These are phyloP conservation scores for Campoplex capitator DNA, from an alignment of 2,888 invertebrate species.

Conservation along the genomic window DNA sequence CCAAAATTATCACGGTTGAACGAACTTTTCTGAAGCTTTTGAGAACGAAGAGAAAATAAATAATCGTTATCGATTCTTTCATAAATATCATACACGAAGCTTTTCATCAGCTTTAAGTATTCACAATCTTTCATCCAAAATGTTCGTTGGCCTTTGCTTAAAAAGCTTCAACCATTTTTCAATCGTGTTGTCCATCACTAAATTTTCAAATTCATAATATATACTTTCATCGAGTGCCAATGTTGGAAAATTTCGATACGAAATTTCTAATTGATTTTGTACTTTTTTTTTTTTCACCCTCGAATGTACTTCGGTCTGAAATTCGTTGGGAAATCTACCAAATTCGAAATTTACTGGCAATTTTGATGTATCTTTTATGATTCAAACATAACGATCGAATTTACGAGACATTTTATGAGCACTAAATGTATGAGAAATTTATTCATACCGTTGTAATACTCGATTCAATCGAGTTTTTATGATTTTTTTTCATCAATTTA, in stretches of 20 bases:
- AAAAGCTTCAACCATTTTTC: conserved; percentile 52
- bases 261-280: neutral
- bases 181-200: conserved; percentile 12
- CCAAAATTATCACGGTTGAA: conserved; percentile 39
- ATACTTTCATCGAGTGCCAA: conserved; percentile 3
- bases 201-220: conserved; percentile 3
- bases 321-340: neutral
- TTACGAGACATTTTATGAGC: neutral
- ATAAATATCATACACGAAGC: conserved; percentile 24
- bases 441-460: neutral
- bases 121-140: conserved; percentile 25
- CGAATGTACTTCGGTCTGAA: neutral
- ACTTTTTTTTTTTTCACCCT: neutral
- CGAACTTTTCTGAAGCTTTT: conserved; percentile 21
- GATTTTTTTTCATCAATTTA: neutral
- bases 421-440: neutral
- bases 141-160: conserved; percentile 41
- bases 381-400: neutral
- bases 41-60: conserved; percentile 1
- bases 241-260: neutral
- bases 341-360: neutral
- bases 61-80: conserved; percentile 34
- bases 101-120: conserved; percentile 23
- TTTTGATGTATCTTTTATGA: neutral
- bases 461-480: neutral